Conservation (phyloP, 1,140 invertebrate genomes). For the Brachionus sp. region DNA sequence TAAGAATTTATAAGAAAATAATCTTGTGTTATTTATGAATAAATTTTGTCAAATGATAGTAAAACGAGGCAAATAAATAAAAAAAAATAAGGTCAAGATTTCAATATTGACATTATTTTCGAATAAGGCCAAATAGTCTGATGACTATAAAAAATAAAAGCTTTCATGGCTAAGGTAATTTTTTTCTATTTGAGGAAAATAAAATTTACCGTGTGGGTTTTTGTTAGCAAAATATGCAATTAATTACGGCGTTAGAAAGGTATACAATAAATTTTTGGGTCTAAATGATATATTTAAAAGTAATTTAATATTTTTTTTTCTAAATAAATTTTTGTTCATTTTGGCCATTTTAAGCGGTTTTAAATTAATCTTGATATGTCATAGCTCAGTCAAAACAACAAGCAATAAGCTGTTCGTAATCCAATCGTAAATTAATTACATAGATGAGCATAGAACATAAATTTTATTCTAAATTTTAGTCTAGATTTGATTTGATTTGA, state of each 20-base stretch:
- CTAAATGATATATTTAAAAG: slow-evolving; percentile 21
- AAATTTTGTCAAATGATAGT: not conserved
- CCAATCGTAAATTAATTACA: slow-evolving; percentile 20
- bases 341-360: slow-evolving; percentile 7
- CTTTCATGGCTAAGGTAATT: slow-evolving; percentile 6
- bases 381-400: not conserved
- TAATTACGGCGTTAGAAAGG: not conserved
- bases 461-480: not conserved
- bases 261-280: not conserved
- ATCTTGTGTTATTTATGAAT: not conserved
- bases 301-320: slow-evolving; percentile 22
- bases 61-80: not conserved
- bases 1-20: not conserved
- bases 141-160: not conserved
- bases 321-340: not conserved
- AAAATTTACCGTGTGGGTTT: not conserved
- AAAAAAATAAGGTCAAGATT: not conserved
- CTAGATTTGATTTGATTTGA: not conserved
- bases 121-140: not conserved
- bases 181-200: not conserved
- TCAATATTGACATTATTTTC: slow-evolving; percentile 5
- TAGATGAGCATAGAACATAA: not conserved
- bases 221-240: slow-evolving; percentile 4
- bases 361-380: slow-evolving; percentile 35
- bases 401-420: slow-evolving; percentile 12